phyloP scores from a whole-genome alignment of 2,888 invertebrate species.

The Cosmopolites sordidus region DNA sequence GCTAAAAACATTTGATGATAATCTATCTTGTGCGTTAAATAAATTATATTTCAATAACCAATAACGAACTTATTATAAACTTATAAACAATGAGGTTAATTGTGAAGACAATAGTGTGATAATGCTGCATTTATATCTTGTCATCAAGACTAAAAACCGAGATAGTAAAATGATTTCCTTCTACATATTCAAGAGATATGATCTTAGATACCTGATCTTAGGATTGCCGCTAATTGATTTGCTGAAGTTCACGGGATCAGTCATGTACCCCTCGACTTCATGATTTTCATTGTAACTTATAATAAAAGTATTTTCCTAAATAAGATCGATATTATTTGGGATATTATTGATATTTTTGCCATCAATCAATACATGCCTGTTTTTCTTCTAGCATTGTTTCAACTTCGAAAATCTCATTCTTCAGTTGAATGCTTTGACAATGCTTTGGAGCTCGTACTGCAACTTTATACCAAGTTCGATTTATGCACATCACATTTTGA shows the following conservation, averaged over 20 bases:
- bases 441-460: slow-evolving; percentile 39
- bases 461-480: slow-evolving; percentile 40
- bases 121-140: too few species aligned
- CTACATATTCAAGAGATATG: too few species aligned
- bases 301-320: slow-evolving; percentile 46
- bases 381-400: slow-evolving; percentile 38
- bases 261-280: slow-evolving; percentile 51
- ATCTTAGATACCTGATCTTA: slow-evolving; percentile 61
- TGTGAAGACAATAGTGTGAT: neutral
- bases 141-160: too few species aligned
- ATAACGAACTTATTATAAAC: neutral
- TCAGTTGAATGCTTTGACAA: slow-evolving; percentile 42
- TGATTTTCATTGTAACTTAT: slow-evolving; percentile 45
- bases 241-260: slow-evolving; percentile 56
- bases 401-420: slow-evolving; percentile 35
- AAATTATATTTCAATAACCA: too few species aligned
- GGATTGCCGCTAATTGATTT: slow-evolving; percentile 61
- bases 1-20: too few species aligned
- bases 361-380: slow-evolving; percentile 37
- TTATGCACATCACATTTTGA: slow-evolving; percentile 41
- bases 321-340: slow-evolving; percentile 5
- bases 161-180: too few species aligned
- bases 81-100: neutral
- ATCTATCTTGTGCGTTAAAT: too few species aligned
- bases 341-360: neutral